phyloP scores from a whole-genome alignment of 2,888 invertebrate species.

The Spodoptera picta region DNA sequence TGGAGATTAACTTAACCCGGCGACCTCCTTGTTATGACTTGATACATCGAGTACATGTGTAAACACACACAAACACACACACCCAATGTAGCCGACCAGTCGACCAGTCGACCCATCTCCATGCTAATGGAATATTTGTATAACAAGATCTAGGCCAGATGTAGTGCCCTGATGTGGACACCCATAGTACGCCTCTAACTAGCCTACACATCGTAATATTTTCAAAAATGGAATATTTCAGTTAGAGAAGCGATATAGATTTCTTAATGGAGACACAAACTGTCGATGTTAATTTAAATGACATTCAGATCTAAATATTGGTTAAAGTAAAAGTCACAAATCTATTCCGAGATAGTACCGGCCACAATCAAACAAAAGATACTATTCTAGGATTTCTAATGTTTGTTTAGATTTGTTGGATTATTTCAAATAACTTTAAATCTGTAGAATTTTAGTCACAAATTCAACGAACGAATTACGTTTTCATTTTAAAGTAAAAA shows the following conservation, averaged over 20 bases:
- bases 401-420: background rate
- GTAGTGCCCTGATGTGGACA: slow-evolving; percentile 33
- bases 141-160: slow-evolving; percentile 34
- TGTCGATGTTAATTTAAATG: background rate
- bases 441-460: background rate
- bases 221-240: background rate
- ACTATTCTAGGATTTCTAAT: no score
- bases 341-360: background rate
- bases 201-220: slow-evolving; percentile 5
- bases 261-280: no score
- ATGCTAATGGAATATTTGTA: slow-evolving; percentile 38
- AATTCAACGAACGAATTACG: background rate
- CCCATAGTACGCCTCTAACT: slow-evolving; percentile 30
- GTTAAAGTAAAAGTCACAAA: background rate
- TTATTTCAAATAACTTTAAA: slow-evolving; percentile 1
- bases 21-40: slow-evolving; percentile 1
- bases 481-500: slow-evolving; percentile 29
- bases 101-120: slow-evolving; percentile 17
- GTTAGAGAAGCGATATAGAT: background rate
- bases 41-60: slow-evolving; percentile 11
- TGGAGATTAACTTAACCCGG: slow-evolving; percentile 1
- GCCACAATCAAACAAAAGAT: background rate
- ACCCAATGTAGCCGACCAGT: background rate
- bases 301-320: background rate
- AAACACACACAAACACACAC: slow-evolving; percentile 7